These are phyloP conservation scores for Cichlasoma orientale DNA, from an alignment of 2,797 vertebrate species.

Conservation along the genomic window DNA sequence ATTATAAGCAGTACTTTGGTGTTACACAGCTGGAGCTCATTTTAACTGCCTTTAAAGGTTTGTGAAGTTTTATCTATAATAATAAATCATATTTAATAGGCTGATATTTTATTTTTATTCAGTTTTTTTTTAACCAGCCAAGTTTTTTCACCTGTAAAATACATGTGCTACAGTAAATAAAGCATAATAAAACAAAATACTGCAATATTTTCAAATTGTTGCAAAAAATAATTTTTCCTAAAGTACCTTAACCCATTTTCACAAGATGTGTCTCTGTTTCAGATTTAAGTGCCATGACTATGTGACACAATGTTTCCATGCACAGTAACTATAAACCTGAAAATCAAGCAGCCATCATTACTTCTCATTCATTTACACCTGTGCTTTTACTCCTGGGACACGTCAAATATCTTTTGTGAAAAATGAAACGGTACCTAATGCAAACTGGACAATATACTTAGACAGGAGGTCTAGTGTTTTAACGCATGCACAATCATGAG, in stretches of 20 bases:
- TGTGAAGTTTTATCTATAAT: not conserved
- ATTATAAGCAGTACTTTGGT: not conserved
- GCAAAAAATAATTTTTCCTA: too few species aligned
- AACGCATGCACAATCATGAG: not conserved
- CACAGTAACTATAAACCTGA: not conserved
- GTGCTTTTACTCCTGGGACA: not conserved
- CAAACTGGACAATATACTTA: not conserved
- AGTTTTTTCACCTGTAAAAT: too few species aligned
- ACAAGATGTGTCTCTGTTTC: not conserved
- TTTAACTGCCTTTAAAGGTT: not conserved
- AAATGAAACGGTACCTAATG: not conserved
- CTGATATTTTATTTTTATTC: not conserved
- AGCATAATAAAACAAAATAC: too few species aligned
- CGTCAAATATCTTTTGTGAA: not conserved
- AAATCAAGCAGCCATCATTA: not conserved
- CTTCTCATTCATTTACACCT: not conserved
- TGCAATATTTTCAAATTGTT: too few species aligned
- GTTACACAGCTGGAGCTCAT: not conserved
- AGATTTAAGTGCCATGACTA: not conserved
- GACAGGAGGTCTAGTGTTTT: not conserved
- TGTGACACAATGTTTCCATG: not conserved
- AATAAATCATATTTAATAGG: not conserved
- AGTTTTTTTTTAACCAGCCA: not conserved
- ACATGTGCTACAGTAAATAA: too few species aligned
- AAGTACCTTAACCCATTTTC: too few species aligned